Conservation (phyloP, 2,888 invertebrate species). For the Ichneumon xanthorius region DNA sequence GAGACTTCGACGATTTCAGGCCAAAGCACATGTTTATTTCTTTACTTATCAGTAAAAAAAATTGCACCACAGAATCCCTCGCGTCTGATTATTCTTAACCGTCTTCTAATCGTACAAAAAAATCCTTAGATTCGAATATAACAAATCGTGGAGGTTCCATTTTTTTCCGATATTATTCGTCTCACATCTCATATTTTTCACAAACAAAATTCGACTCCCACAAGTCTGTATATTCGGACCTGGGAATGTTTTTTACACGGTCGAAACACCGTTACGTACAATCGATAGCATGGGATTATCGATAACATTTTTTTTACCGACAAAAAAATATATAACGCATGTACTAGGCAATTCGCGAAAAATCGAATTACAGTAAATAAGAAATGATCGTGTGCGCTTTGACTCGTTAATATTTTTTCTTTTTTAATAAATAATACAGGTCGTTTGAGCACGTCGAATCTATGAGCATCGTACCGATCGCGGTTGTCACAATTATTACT, state of each 20-base stretch:
- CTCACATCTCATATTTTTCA: no score
- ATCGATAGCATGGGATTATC: neutral
- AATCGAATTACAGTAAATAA: neutral
- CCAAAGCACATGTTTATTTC: neutral
- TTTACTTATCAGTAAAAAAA: neutral
- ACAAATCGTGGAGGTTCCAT: neutral
- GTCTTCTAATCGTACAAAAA: neutral
- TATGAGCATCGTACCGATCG: slow-evolving; percentile 13
- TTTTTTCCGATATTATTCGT: neutral
- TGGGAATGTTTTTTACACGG: neutral
- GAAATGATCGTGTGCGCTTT: slow-evolving; percentile 24
- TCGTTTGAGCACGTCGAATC: slow-evolving; percentile 22
- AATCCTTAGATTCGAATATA: neutral
- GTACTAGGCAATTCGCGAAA: neutral
- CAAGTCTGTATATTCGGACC: neutral
- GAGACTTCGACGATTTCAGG: neutral
- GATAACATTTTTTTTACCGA: neutral
- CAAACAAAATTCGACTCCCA: neutral
- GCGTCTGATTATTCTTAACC: neutral
- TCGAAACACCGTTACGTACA: neutral
- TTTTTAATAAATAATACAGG: slow-evolving; percentile 6
- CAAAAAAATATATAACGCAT: neutral
- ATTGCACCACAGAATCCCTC: neutral
- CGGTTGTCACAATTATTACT: slow-evolving; percentile 7
- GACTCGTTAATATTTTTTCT: neutral